These are phyloP conservation scores for Stegastes partitus DNA, from an alignment of 2,113 vertebrate species.

Conservation along the genomic window DNA sequence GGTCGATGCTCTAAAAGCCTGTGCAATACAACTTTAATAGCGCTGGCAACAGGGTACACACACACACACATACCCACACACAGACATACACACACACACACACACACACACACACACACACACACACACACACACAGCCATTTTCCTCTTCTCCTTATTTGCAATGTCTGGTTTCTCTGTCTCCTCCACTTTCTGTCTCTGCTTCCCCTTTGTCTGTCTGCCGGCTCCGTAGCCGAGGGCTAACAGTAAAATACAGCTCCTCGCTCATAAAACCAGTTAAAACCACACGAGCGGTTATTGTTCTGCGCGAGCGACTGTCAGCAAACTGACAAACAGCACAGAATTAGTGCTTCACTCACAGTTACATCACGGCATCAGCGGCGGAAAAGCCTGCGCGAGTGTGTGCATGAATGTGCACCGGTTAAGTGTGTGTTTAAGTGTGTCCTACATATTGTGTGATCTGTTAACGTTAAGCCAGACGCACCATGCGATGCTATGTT, in stretches of 20 bases:
- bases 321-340: constrained; percentile 65
- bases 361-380: constrained; percentile 40
- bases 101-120: constrained; percentile 32
- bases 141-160: constrained; percentile 66
- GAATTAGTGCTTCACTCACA: constrained; percentile 49
- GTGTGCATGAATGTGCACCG: neutral
- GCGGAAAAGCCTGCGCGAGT: constrained; percentile 11
- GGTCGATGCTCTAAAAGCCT: constrained; percentile 78
- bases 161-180: constrained; percentile 62
- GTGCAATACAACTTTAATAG: constrained; percentile 80
- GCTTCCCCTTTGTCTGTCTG: constrained; percentile 50
- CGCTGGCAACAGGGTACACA: constrained; percentile 65
- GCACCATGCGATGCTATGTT: constrained; percentile 37
- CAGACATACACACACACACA: constrained; percentile 13
- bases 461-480: constrained; percentile 53
- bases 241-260: constrained; percentile 42
- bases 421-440: constrained; percentile 8
- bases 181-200: constrained; percentile 62
- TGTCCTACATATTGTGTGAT: constrained; percentile 29
- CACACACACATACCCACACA: constrained; percentile 41
- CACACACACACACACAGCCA: constrained; percentile 32
- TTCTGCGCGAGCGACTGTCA: constrained; percentile 61
- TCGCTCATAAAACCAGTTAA: constrained; percentile 67
- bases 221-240: constrained; percentile 44
- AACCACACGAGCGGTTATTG: constrained; percentile 69